A percentile compares a stretch with the other conserved stretches of the same genome.
These are phyloP conservation scores for Erebia palarica DNA, from an alignment of 2,888 invertebrate species.

Conservation along the genomic window DNA sequence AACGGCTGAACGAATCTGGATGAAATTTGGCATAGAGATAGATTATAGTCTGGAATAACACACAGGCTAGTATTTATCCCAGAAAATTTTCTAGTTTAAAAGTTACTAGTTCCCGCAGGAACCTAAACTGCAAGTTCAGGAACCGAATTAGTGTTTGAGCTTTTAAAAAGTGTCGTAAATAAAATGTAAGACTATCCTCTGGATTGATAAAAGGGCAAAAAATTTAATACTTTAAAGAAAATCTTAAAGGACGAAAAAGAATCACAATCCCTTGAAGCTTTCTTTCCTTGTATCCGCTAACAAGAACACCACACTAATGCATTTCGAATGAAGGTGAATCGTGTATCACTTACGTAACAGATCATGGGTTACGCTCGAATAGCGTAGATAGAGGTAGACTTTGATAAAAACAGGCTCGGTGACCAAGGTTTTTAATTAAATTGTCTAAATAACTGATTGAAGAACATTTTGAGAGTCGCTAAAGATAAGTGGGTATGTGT, in stretches of 20 bases:
- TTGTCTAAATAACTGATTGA: background rate
- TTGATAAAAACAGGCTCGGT: background rate
- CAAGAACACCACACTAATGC: slow-evolving; percentile 29
- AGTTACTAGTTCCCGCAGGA: too few species aligned
- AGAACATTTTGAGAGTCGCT: background rate
- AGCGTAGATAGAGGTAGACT: background rate
- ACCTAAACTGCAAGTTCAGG: too few species aligned
- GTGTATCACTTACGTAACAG: slow-evolving; percentile 39
- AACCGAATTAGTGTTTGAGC: too few species aligned
- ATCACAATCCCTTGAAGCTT: background rate
- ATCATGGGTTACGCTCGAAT: slow-evolving; percentile 20
- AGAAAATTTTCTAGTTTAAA: too few species aligned
- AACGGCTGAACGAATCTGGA: too few species aligned
- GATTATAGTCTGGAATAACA: too few species aligned
- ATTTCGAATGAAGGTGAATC: slow-evolving; percentile 46
- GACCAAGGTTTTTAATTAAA: background rate
- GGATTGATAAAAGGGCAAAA: background rate
- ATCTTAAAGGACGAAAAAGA: too few species aligned
- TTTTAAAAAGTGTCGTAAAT: too few species aligned
- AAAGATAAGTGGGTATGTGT: background rate
- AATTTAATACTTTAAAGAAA: background rate
- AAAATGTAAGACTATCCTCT: too few species aligned
- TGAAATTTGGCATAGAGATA: too few species aligned
- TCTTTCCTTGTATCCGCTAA: slow-evolving; percentile 19
- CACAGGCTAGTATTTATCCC: too few species aligned